Evolutionary conservation across 2,888 invertebrate species (phyloP).

Genomic region (Polietes domitor): DNA sequence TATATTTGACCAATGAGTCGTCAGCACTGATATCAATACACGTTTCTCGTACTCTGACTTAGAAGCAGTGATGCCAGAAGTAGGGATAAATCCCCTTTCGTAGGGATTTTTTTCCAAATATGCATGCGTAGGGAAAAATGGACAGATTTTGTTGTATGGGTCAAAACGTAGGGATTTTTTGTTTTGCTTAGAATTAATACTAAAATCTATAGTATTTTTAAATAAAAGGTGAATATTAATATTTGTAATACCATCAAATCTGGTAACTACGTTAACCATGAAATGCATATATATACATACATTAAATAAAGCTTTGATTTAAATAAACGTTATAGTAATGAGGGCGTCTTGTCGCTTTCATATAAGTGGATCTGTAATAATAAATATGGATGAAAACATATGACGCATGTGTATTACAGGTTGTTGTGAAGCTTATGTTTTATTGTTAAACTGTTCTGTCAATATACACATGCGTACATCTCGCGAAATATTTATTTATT

Average conservation of each 20-base stretch:
- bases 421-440: too few species aligned
- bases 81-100: not conserved
- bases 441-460: too few species aligned
- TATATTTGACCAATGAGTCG: too few species aligned
- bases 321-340: too few species aligned
- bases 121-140: not conserved
- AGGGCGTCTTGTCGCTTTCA: not conserved
- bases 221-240: not conserved
- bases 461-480: not conserved
- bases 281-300: too few species aligned
- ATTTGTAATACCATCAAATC: not conserved
- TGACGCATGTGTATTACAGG: too few species aligned
- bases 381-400: too few species aligned
- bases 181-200: not conserved
- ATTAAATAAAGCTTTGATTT: too few species aligned
- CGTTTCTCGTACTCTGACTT: too few species aligned
- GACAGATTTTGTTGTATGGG: not conserved
- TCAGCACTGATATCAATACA: too few species aligned
- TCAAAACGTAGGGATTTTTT: not conserved
- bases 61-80: slow-evolving; percentile 15
- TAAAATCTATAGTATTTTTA: not conserved
- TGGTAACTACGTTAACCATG: too few species aligned
- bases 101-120: not conserved
- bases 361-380: too few species aligned
- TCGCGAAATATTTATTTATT: not conserved